Evolutionary conservation across 2,888 invertebrate genomes (phyloP), one percentile per base, ranked within the genome.

Genomic region (Protophormia terraenovae): DNA sequence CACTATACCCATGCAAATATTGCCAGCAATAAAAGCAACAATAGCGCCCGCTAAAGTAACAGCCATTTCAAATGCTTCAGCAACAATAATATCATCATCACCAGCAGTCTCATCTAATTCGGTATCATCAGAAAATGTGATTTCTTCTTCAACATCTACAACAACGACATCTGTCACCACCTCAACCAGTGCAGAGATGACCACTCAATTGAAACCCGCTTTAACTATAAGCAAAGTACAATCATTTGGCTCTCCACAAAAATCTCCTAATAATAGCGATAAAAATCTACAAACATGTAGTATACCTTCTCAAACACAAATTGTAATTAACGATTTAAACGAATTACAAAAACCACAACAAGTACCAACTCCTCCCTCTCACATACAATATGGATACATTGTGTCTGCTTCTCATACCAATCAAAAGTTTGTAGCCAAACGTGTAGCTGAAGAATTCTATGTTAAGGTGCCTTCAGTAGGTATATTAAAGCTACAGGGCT

Each of bases 391-490:
- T 64, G 91, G 91, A 3, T 89, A 87, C 35, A 77, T 92, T 67
- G 86, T 86, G 12, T 88, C 90, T 7, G 80, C 87, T 8, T 67
- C 87, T 3, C 69, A 86, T 27, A 80, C 86, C 1, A 55, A 90
- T 75, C 90, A 89, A 0, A 89, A 88, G 8, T 92, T 88, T 76
- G 89, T 89, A 3, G 90, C 88, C 2, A 92, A 91, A 73, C 79
- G 88, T 8, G 41, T 87, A 10, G 87, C 86, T 4, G 80, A 87
- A 0, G 89, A 90, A 35, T 88, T 88, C 35, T 81, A 91, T 58
- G 81, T 92, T 6, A 91, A 90, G 64, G 87, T 92, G 53, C 91
- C 91, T 3, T 87, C 88, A 0, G 83, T 88, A 3, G 90, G 90
- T 3, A 82, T 89, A n/a, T 66, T 88, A 12, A 81, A 88, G n/a